Evolutionary conservation across 2,888 invertebrate species (phyloP).

Genomic region (Diachrysia chrysitis): DNA sequence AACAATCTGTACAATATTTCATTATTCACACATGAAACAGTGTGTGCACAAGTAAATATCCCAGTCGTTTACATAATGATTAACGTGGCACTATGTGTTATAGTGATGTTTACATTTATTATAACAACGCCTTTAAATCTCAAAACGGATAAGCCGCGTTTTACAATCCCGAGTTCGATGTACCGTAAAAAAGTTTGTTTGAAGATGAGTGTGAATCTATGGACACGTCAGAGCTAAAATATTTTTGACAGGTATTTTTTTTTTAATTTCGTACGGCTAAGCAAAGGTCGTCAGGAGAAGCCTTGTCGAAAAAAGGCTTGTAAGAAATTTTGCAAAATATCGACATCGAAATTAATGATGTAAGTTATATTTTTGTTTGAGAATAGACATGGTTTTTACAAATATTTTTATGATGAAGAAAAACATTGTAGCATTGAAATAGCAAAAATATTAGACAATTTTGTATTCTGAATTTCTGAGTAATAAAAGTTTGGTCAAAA

Average conservation of each 20-base stretch:
- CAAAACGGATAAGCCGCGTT: constrained; percentile 28
- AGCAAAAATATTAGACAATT: background rate
- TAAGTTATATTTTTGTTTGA: background rate
- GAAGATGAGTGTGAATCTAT: constrained; percentile 30
- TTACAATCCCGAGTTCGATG: constrained; percentile 34
- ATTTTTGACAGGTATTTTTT: background rate
- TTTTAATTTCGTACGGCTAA: background rate
- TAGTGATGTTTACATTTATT: constrained; percentile 51
- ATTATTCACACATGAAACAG: constrained; percentile 35
- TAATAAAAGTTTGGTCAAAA: background rate
- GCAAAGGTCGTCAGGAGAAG: background rate
- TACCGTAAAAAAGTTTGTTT: constrained; percentile 30
- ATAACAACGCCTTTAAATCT: constrained; percentile 47
- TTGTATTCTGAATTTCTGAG: background rate
- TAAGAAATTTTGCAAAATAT: background rate
- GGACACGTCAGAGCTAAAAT: background rate
- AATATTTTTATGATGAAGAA: background rate
- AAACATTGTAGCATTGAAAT: constrained; percentile 2
- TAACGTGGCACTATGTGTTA: constrained; percentile 45
- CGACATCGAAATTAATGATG: background rate
- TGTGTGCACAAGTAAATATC: constrained; percentile 39
- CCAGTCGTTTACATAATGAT: constrained; percentile 46
- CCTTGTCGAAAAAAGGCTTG: background rate
- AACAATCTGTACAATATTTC: constrained; percentile 27
- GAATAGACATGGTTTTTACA: background rate